Conservation (phyloP, 2,888 invertebrate genomes). For the Eumerus sabulonum region DNA sequence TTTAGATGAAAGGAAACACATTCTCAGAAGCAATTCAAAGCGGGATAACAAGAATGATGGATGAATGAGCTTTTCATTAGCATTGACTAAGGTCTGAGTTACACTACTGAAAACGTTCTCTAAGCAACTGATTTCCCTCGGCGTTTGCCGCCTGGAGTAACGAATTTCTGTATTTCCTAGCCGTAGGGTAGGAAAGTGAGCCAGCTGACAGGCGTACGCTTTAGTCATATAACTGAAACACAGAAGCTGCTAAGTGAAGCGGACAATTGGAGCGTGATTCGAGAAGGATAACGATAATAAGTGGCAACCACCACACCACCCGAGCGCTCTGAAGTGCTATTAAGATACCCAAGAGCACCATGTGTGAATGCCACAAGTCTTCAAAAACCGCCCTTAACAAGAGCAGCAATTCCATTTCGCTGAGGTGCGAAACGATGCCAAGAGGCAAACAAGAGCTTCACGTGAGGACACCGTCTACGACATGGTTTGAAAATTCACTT, state of each 20-base stretch:
- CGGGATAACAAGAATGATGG: slow-evolving; percentile 1
- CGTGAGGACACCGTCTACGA: slow-evolving; percentile 9
- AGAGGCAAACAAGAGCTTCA: slow-evolving; percentile 18
- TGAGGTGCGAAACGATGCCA: slow-evolving; percentile 52
- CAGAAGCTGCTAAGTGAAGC: slow-evolving; percentile 7
- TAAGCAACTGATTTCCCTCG: slow-evolving; percentile 9
- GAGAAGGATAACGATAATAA: no score
- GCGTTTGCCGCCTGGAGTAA: slow-evolving; percentile 18
- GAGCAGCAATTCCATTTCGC: slow-evolving; percentile 32
- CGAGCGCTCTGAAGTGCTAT: no score
- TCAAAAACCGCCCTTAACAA: slow-evolving; percentile 18
- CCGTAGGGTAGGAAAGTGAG: not conserved
- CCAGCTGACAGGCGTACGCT: slow-evolving; percentile 14
- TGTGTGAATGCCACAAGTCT: slow-evolving; percentile 41
- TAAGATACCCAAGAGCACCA: slow-evolving; percentile 8
- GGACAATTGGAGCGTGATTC: slow-evolving; percentile 55
- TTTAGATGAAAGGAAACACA: no score
- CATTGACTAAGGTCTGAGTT: not conserved
- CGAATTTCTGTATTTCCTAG: not conserved
- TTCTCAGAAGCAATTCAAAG: no score
- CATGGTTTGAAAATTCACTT: slow-evolving; percentile 53
- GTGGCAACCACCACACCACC: slow-evolving; percentile 3
- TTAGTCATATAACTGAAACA: slow-evolving; percentile 15
- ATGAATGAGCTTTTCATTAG: slow-evolving; percentile 45
- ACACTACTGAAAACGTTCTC: not conserved